Conservation (phyloP, 30 jellyfish, hydroid and myxozoan species). For the Chrysaora quinquecirrha region DNA sequence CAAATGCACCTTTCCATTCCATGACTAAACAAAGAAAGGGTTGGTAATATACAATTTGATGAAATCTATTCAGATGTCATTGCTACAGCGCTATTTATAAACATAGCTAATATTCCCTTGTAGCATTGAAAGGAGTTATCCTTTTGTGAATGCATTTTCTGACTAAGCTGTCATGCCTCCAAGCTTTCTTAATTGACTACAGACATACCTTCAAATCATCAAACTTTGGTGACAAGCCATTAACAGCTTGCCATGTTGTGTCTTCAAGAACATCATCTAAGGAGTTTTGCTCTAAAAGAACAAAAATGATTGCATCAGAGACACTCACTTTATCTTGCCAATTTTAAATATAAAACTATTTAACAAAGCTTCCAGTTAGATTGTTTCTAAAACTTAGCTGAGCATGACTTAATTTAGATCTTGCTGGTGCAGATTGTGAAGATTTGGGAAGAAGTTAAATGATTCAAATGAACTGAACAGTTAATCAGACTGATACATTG, state of each 20-base stretch:
- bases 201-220: background rate
- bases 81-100: background rate
- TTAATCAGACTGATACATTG: too few relatives aligned
- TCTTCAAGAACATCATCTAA: conserved; percentile 20
- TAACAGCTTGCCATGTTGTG: conserved; percentile 39
- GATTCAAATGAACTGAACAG: too few relatives aligned
- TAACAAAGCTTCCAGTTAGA: background rate
- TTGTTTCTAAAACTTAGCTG: background rate
- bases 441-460: too few relatives aligned
- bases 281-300: conserved; percentile 6
- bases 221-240: conserved; percentile 2
- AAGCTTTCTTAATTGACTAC: background rate
- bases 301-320: background rate
- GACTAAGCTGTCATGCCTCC: too few relatives aligned
- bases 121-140: too few relatives aligned
- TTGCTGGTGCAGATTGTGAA: background rate
- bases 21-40: background rate
- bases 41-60: background rate
- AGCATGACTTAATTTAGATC: background rate
- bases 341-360: background rate
- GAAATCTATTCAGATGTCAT: background rate
- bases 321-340: background rate
- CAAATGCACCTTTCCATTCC: background rate
- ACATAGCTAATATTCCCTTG: background rate
- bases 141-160: too few relatives aligned